phyloP scores from a whole-genome alignment of 1,140 invertebrate species.

The Cephus cinctus region DNA sequence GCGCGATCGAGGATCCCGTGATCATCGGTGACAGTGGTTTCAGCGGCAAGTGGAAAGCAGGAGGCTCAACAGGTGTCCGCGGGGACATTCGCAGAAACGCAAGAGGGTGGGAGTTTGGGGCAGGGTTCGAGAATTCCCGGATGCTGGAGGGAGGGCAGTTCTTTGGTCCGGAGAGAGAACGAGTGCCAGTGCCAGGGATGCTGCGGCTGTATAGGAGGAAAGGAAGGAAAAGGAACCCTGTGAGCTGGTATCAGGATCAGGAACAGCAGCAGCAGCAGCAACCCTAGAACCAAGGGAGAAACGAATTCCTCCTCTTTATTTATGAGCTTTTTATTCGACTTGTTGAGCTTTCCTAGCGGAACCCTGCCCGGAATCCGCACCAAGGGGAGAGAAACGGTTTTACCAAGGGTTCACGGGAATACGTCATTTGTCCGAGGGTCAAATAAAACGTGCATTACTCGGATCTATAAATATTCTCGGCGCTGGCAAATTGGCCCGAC shows the following conservation, averaged over 20 bases:
- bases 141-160: constrained; percentile 21
- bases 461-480: too few species aligned
- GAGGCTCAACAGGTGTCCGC: constrained; percentile 53
- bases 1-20: constrained; percentile 6
- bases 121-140: constrained; percentile 1
- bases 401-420: too few species aligned
- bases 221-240: constrained; percentile 26
- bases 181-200: constrained; percentile 26
- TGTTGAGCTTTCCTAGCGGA: constrained; percentile 46
- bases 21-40: constrained; percentile 1
- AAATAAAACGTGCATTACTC: too few species aligned
- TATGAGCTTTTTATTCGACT: constrained; percentile 60
- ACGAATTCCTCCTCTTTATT: constrained; percentile 49
- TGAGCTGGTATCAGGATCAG: too few species aligned
- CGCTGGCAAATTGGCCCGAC: too few species aligned
- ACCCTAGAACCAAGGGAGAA: not conserved
- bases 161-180: constrained; percentile 10
- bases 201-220: constrained; percentile 27
- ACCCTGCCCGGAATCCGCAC: not conserved
- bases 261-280: too few species aligned
- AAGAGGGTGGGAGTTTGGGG: constrained; percentile 19
- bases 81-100: constrained; percentile 56
- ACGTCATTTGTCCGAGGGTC: too few species aligned
- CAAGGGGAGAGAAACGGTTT: too few species aligned
- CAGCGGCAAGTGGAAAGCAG: constrained; percentile 25